Conservation (phyloP, 2,797 vertebrate species). For the Anguilla obscura region DNA sequence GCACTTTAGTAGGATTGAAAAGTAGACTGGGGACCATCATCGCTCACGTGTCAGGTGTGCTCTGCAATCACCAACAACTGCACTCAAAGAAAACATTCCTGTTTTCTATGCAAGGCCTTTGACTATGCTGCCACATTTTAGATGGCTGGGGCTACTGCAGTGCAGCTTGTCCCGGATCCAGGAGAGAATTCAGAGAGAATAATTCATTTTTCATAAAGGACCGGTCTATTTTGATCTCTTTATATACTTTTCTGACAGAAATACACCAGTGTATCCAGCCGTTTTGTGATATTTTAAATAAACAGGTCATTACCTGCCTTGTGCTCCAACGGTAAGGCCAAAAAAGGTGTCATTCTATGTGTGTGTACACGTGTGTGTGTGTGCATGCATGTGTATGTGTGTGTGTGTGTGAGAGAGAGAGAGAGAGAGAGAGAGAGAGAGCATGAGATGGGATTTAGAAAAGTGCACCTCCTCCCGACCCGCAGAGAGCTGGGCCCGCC, state of each 20-base stretch:
- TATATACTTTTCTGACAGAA: not conserved
- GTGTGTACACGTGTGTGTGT: no score
- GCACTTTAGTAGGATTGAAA: not conserved
- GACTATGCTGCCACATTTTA: not conserved
- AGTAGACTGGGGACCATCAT: not conserved
- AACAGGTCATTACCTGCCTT: not conserved
- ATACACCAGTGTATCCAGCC: not conserved
- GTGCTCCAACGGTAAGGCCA: not conserved
- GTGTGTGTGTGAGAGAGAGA: no score
- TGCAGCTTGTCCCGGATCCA: not conserved
- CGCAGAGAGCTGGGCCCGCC: slow-evolving; percentile 2
- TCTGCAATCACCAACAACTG: not conserved
- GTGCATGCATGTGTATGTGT: no score
- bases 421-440: no score
- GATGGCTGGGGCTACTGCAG: not conserved
- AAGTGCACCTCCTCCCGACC: not conserved
- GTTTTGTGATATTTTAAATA: not conserved
- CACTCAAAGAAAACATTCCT: not conserved
- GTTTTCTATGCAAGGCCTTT: not conserved
- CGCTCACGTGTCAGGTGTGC: not conserved
- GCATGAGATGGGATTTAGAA: no score
- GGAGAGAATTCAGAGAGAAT: not conserved
- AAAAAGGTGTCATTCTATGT: not conserved
- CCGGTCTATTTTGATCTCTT: not conserved
- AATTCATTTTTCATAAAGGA: not conserved